These are phyloP conservation scores for Tenthredo notha DNA, from an alignment of 2,888 invertebrate species.

Conservation along the genomic window DNA sequence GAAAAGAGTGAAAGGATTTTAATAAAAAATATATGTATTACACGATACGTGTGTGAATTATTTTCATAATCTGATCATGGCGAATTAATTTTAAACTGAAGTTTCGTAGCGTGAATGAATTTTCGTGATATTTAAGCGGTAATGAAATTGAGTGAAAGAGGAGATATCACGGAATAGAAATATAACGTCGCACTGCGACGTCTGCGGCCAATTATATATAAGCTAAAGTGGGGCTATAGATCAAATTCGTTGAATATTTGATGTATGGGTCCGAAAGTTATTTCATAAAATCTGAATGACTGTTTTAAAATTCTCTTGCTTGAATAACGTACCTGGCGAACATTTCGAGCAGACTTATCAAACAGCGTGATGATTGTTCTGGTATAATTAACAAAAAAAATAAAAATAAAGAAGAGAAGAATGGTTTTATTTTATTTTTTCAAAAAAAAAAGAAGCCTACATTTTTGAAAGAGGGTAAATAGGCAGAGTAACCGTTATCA, in stretches of 20 bases:
- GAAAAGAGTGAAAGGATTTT: too few relatives aligned
- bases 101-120: neutral
- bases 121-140: neutral
- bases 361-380: neutral
- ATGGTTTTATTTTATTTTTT: too few relatives aligned
- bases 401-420: neutral
- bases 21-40: too few relatives aligned
- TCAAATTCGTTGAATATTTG: constrained; percentile 8
- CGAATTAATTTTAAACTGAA: neutral
- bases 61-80: neutral
- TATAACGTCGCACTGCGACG: constrained; percentile 22
- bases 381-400: neutral
- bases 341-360: neutral
- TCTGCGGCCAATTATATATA: neutral
- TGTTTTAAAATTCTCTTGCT: neutral
- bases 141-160: neutral
- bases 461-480: constrained; percentile 28
- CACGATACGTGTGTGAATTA: neutral
- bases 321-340: neutral
- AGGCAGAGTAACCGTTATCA: neutral
- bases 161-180: neutral
- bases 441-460: neutral
- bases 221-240: neutral
- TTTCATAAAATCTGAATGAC: neutral
- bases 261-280: neutral